Percentiles rank a stretch among this genome's conserved stretches.
Evolutionary conservation across 2,797 vertebrate species (phyloP).

Genomic region (Fundulus diaphanus): DNA sequence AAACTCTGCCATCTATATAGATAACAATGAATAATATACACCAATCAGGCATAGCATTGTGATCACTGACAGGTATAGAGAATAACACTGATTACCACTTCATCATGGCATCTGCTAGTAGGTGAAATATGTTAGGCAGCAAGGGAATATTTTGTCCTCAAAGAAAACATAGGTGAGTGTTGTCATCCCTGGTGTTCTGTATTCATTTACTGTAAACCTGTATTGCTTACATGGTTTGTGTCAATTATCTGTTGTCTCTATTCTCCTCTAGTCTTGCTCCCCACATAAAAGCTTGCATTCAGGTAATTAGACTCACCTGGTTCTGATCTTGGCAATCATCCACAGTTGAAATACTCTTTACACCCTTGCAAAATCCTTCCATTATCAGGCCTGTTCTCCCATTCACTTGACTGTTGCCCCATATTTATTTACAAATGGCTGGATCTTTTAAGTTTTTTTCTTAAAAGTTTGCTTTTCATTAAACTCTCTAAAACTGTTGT

Average conservation of each 20-base stretch:
- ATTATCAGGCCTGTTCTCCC: neutral
- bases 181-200: neutral
- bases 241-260: neutral
- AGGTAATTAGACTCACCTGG: neutral
- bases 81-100: constrained; percentile 18
- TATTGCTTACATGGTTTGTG: neutral
- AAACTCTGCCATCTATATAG: neutral
- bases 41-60: neutral
- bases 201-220: neutral
- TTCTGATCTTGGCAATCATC: neutral
- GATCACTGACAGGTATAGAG: neutral
- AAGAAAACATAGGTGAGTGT: neutral
- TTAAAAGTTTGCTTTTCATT: neutral
- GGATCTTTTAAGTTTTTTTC: neutral
- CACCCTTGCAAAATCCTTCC: neutral
- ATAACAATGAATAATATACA: neutral
- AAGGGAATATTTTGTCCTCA: neutral
- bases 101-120: neutral
- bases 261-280: neutral
- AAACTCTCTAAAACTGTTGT: neutral
- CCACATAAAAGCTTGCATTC: neutral
- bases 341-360: neutral
- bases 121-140: neutral
- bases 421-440: neutral
- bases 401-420: neutral